Percentiles rank a stretch among this genome's conserved stretches.
phyloP scores from a whole-genome alignment of 1,140 invertebrate species.

The Coenobita brevimanus region DNA sequence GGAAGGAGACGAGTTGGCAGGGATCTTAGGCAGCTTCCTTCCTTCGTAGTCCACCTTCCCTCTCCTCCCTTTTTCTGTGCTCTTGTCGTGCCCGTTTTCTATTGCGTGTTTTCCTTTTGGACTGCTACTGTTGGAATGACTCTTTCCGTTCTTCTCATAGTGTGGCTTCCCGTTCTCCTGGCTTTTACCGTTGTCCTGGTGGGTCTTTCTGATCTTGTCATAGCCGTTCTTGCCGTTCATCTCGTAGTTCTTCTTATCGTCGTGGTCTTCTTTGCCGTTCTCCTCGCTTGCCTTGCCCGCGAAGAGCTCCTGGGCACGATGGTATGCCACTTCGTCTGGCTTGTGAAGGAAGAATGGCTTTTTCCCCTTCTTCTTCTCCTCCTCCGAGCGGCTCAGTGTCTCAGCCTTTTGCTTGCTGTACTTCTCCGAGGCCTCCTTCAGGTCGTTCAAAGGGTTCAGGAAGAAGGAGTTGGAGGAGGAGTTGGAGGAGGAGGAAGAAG shows the following conservation, averaged over 20 bases:
- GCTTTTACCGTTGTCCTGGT: not conserved
- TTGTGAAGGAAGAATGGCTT: conserved; percentile 87
- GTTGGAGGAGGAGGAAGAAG: too few species aligned
- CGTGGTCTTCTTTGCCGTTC: conserved; percentile 27
- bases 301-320: conserved; percentile 85
- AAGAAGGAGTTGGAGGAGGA: conserved; percentile 26
- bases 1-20: conserved; percentile 6
- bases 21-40: conserved; percentile 57
- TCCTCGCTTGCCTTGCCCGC: conserved; percentile 66
- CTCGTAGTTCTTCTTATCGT: not conserved
- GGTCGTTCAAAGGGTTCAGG: conserved; percentile 50
- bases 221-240: not conserved
- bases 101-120: not conserved
- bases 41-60: conserved; percentile 51
- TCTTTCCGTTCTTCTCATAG: not conserved
- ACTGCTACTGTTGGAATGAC: too few species aligned
- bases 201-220: not conserved
- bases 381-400: not conserved
- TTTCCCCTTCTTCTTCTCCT: conserved; percentile 37
- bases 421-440: conserved; percentile 56
- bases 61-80: conserved; percentile 18
- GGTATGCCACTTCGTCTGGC: conserved; percentile 82
- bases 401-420: conserved; percentile 43
- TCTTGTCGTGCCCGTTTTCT: not conserved
- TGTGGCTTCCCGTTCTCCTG: conserved; percentile 26